phyloP scores from a whole-genome alignment of 2,113 vertebrate species.

The Taxidea taxus region DNA sequence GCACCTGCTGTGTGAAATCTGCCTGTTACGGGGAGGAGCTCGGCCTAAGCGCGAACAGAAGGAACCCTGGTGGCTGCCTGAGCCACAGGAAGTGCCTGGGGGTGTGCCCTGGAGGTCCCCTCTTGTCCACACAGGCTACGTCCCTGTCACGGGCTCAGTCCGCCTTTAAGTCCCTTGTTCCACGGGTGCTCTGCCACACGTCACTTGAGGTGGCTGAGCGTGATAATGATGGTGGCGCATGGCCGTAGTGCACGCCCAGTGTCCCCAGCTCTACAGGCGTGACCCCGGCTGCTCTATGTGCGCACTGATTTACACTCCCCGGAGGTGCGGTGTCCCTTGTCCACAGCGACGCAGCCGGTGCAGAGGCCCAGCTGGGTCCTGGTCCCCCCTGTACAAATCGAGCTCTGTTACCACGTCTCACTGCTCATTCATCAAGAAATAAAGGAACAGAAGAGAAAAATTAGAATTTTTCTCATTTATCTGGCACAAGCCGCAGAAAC shows the following conservation, averaged over 20 bases:
- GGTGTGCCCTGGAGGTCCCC: neutral
- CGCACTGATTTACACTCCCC: accelerated
- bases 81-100: neutral
- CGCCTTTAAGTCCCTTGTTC: neutral
- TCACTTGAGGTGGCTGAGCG: accelerated
- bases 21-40: neutral
- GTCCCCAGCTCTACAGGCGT: neutral
- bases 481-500: neutral
- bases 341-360: accelerated
- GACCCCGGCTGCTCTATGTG: neutral
- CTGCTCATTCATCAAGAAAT: too few relatives aligned
- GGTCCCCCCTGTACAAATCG: neutral
- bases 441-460: neutral
- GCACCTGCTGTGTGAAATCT: neutral
- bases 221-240: neutral
- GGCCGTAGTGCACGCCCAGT: accelerated
- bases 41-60: too few relatives aligned
- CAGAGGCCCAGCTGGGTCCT: accelerated
- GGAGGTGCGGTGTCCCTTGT: neutral
- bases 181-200: accelerated
- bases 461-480: too few relatives aligned
- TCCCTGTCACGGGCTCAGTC: too few relatives aligned
- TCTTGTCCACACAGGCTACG: accelerated
- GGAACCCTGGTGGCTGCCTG: too few relatives aligned
- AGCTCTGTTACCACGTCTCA: neutral